Conservation (phyloP, 1,140 invertebrate genomes). For the Drosophila mauritiana region DNA sequence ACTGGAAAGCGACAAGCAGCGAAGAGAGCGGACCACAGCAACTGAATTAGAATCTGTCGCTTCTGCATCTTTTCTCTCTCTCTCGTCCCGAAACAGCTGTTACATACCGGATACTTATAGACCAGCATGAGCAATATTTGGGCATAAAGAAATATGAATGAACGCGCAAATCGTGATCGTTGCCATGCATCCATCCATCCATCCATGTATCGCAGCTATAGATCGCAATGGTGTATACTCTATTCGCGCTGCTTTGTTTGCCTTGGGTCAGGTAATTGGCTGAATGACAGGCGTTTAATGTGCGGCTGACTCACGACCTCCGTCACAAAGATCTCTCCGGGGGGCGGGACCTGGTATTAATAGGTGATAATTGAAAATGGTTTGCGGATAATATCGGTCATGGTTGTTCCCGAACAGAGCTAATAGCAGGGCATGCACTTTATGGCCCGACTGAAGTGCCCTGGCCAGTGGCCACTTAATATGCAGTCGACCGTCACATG, state of each 20-base stretch:
- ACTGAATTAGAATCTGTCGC: constrained; percentile 11
- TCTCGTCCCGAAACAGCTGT: constrained; percentile 30
- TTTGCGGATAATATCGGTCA: constrained; percentile 18
- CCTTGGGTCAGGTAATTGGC: constrained; percentile 62
- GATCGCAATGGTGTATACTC: constrained; percentile 13
- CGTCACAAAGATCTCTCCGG: neutral
- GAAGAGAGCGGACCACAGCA: neutral
- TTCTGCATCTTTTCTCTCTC: neutral
- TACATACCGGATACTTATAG: constrained; percentile 22
- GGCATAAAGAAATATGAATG: constrained; percentile 66
- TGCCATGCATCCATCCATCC: constrained; percentile 54
- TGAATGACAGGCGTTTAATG: constrained; percentile 67
- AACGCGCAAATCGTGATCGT: constrained; percentile 11
- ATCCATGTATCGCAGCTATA: constrained; percentile 38
- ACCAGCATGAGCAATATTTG: constrained; percentile 58
- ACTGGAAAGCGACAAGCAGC: constrained; percentile 59
- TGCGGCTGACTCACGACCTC: constrained; percentile 49
- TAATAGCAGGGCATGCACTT: constrained; percentile 27
- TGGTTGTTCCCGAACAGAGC: neutral
- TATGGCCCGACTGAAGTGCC: constrained; percentile 4
- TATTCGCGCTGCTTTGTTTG: constrained; percentile 50
- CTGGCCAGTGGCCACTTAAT: constrained; percentile 40
- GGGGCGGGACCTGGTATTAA: constrained; percentile 2
- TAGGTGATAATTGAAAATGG: constrained; percentile 36
- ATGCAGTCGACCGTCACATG: constrained; percentile 40